A percentile compares a stretch with the other conserved stretches of the same genome.
These are phyloP conservation scores for Lordiphosa fenestrarum DNA, from an alignment of 2,888 invertebrate species.

Conservation along the genomic window DNA sequence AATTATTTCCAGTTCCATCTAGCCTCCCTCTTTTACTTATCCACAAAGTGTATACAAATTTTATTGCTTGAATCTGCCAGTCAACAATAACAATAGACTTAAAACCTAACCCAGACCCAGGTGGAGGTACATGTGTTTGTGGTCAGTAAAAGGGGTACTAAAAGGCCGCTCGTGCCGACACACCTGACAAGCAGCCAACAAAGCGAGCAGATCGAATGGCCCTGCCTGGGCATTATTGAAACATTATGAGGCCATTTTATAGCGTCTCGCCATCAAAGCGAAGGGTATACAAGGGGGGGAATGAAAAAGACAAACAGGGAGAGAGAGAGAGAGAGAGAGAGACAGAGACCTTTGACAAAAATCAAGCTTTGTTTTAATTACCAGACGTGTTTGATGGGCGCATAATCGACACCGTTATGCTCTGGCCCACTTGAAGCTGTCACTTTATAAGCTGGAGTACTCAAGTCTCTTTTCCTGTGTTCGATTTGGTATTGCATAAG, in stretches of 20 bases:
- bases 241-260: constrained; percentile 63
- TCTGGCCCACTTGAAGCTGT: constrained; percentile 44
- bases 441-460: constrained; percentile 28
- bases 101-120: constrained; percentile 26
- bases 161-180: constrained; percentile 65
- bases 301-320: constrained; percentile 8
- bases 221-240: constrained; percentile 47
- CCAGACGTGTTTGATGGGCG: constrained; percentile 50
- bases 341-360: constrained; percentile 46
- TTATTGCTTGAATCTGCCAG: constrained; percentile 35
- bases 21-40: constrained; percentile 1
- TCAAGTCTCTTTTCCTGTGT: constrained; percentile 36
- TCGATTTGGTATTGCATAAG: constrained; percentile 56
- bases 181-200: constrained; percentile 61
- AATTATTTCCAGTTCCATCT: constrained; percentile 6
- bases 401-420: constrained; percentile 56
- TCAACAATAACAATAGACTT: constrained; percentile 23
- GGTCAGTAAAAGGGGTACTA: constrained; percentile 13
- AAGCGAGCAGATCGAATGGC: constrained; percentile 44
- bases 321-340: constrained; percentile 12
- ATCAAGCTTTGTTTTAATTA: constrained; percentile 54
- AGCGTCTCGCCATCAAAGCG: constrained; percentile 46
- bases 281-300: constrained; percentile 33
- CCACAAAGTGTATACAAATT: constrained; percentile 20
- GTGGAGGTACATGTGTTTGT: constrained; percentile 27